Base-by-base conservation (phyloP, 2,113 vertebrate genomes). In the Mormyrus lacerda region DNA sequence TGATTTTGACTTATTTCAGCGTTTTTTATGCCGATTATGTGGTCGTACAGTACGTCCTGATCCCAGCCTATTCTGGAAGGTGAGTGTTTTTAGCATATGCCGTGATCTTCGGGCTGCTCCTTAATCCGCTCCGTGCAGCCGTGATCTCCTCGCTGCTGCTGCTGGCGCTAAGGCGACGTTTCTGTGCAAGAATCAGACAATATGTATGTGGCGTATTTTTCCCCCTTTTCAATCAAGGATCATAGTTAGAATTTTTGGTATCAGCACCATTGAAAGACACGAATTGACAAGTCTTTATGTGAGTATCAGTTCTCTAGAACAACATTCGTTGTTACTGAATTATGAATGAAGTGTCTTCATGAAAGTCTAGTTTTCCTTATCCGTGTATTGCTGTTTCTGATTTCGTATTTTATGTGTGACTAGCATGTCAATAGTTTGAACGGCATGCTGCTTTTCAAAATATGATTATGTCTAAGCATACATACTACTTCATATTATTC, bases 21-120 rank as follows among this genome's bases (percentile, higher is more conserved):
- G 95, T 97, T 0, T 95, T 96, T 53, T 97, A 97, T 90, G 96
- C 96, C 21, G 96, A 97, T 90, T 96, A 97, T 88, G 96, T 97
- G 91, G 95, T 97, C 45, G 92, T 97, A 17, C 94, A 95, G 89
- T 96, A 96, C 85, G 94, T 97, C 1, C 94, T 96, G 85, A 92
- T 96, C 87, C 94, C 96, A 1, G 95, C 94, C 35, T 96, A 95
- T 92, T 92, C 95, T 6, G 95, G 90, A 89, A 96, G 97, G 96
- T 97, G 35, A 42, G 95, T 92, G 85, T 35, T 51, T 47, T 3
- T 8, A 45, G n/a, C 8, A 2, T 55, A 61, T 19, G 24, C 4
- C 4, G 44, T 15, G 39, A 79, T n/a, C 39, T 39, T n/a, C 50
- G 8, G 48, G 39, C 9, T 1, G 89, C 17, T 50, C 9, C n/a